These are phyloP conservation scores for Polypedilum pembai DNA, from an alignment of 1,140 invertebrate species.

Conservation along the genomic window DNA sequence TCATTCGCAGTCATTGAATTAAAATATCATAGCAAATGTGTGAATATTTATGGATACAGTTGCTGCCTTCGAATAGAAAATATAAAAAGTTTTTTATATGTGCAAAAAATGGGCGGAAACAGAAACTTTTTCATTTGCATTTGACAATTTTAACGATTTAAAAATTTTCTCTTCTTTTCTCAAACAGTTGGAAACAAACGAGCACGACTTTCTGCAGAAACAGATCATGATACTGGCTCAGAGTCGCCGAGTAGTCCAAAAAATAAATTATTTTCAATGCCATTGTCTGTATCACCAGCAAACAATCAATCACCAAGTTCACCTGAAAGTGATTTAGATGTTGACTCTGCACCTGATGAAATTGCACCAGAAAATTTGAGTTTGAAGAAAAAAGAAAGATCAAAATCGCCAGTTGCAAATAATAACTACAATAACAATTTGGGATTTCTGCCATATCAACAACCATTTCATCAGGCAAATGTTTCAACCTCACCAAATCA, in stretches of 20 bases:
- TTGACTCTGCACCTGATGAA: conserved; percentile 47
- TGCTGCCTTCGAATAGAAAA: background rate
- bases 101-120: background rate
- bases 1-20: background rate
- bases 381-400: conserved; percentile 47
- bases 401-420: conserved; percentile 37
- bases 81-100: background rate
- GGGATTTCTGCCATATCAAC: conserved; percentile 45
- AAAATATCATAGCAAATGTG: background rate
- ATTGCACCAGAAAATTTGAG: conserved; percentile 57
- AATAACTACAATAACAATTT: conserved; percentile 34
- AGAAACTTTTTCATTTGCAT: background rate
- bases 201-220: conserved; percentile 43
- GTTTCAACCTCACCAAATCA: conserved; percentile 45
- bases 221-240: conserved; percentile 43
- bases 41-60: conserved; percentile 19
- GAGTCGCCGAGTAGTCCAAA: conserved; percentile 49
- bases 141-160: conserved; percentile 18
- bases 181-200: conserved; percentile 46
- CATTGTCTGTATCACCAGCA: conserved; percentile 44
- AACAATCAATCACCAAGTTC: conserved; percentile 42
- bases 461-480: conserved; percentile 45
- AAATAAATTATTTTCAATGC: conserved; percentile 41
- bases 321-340: conserved; percentile 47
- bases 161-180: background rate